Percentiles rank a stretch among this genome's conserved stretches.
Evolutionary conservation across 37 sponge, comb jelly and placozoan species (phyloP).

Genomic region (Geodia barretti): DNA sequence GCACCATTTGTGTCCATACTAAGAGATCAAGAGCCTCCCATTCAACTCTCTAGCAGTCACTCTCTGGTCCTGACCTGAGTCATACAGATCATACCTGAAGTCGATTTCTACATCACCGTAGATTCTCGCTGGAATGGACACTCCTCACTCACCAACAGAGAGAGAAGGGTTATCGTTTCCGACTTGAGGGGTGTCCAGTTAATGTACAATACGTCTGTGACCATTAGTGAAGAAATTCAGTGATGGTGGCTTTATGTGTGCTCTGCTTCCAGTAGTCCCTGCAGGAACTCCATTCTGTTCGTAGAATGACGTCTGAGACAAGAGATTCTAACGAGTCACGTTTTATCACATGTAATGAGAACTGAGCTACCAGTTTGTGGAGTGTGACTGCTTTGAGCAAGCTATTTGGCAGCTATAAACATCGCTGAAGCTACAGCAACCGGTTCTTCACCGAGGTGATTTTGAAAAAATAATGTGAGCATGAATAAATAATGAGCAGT

Average conservation of each 20-base stretch:
- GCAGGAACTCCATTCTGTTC: too few relatives aligned
- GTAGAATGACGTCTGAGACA: too few relatives aligned
- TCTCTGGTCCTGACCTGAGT: conserved; percentile 12
- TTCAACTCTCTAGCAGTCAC: background rate
- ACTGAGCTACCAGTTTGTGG: too few relatives aligned
- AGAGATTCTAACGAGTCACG: too few relatives aligned
- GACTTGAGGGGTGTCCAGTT: background rate
- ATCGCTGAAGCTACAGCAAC: too few relatives aligned
- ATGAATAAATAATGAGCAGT: too few relatives aligned
- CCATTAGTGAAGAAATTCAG: background rate
- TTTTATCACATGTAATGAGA: too few relatives aligned
- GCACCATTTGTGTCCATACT: background rate
- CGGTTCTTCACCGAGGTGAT: too few relatives aligned
- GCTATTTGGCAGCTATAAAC: too few relatives aligned
- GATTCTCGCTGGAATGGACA: background rate
- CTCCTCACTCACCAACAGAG: too few relatives aligned
- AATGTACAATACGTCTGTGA: background rate
- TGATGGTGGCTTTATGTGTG: background rate
- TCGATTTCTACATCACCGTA: conserved; percentile 9
- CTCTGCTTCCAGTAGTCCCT: background rate
- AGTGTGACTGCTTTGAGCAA: too few relatives aligned
- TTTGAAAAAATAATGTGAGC: too few relatives aligned
- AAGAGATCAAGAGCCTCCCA: background rate
- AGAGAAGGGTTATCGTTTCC: background rate
- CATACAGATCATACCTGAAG: conserved; percentile 10